Percentiles rank a stretch among this genome's conserved stretches.
Evolutionary conservation across 2,797 vertebrate genomes (phyloP).

Genomic region (Myotis pilosus): DNA sequence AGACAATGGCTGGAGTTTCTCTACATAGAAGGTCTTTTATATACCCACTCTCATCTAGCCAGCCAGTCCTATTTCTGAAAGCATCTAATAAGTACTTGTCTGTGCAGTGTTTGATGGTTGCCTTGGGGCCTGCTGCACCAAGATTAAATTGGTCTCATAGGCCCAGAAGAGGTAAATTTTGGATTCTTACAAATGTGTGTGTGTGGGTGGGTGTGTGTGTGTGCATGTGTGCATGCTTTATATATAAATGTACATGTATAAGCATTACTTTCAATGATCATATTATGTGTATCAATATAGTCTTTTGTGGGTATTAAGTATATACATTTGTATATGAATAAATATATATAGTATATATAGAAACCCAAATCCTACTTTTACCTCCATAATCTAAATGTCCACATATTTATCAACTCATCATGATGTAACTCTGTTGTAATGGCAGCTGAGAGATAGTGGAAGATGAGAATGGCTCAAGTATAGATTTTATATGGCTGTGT

Average conservation of each 20-base stretch:
- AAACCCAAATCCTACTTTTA: background rate
- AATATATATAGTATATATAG: background rate
- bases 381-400: background rate
- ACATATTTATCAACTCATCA: background rate
- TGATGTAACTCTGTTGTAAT: background rate
- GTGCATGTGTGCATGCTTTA: background rate
- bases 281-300: background rate
- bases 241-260: background rate
- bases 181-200: slow-evolving; percentile 24
- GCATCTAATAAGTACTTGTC: slow-evolving; percentile 24
- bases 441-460: background rate
- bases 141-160: slow-evolving; percentile 32
- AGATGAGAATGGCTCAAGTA: background rate
- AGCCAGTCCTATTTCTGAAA: slow-evolving; percentile 26
- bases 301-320: background rate
- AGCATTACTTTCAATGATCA: background rate
- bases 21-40: background rate
- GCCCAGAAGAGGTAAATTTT: slow-evolving; percentile 50
- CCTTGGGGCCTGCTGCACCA: background rate
- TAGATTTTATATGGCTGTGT: background rate
- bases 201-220: background rate
- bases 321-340: background rate
- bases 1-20: background rate
- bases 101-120: slow-evolving; percentile 28
- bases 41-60: background rate